phyloP scores from a whole-genome alignment of 2,888 invertebrate genomes.

The Serripes groenlandicus region DNA sequence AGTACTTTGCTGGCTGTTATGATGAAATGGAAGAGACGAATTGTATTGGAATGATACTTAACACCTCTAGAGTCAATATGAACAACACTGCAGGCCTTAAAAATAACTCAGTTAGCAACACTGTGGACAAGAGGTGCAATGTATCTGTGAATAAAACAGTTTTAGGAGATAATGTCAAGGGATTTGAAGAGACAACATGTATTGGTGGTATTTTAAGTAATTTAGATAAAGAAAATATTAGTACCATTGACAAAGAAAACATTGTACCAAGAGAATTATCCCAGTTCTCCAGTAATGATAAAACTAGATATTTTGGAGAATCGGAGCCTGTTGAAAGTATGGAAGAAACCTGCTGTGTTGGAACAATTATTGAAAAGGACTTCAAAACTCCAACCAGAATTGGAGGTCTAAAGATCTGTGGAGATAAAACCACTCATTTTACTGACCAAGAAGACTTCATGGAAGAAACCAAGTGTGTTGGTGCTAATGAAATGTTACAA shows the following conservation, averaged over 20 bases:
- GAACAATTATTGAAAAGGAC: background rate
- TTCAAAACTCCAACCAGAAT: background rate
- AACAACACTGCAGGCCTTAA: background rate
- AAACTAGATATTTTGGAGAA: slow-evolving; percentile 11
- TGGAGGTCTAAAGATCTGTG: background rate
- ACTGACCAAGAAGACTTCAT: background rate
- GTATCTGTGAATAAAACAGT: background rate
- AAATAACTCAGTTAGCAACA: background rate
- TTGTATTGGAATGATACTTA: background rate
- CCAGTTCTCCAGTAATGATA: background rate
- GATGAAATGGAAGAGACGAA: slow-evolving; percentile 1
- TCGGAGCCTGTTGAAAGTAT: background rate
- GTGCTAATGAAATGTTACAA: background rate
- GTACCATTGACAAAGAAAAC: too few species aligned
- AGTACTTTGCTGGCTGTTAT: background rate
- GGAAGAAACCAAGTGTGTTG: background rate
- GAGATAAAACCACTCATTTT: background rate
- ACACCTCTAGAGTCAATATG: background rate
- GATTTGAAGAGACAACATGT: slow-evolving; percentile 25
- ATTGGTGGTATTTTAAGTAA: slow-evolving; percentile 30
- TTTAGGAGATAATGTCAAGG: background rate
- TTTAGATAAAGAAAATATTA: slow-evolving; percentile 1
- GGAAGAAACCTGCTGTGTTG: slow-evolving; percentile 12
- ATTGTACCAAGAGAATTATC: background rate
- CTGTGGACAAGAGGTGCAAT: background rate